Base-by-base conservation (phyloP, 1,140 invertebrate genomes). In the Heliconius hermathena region DNA sequence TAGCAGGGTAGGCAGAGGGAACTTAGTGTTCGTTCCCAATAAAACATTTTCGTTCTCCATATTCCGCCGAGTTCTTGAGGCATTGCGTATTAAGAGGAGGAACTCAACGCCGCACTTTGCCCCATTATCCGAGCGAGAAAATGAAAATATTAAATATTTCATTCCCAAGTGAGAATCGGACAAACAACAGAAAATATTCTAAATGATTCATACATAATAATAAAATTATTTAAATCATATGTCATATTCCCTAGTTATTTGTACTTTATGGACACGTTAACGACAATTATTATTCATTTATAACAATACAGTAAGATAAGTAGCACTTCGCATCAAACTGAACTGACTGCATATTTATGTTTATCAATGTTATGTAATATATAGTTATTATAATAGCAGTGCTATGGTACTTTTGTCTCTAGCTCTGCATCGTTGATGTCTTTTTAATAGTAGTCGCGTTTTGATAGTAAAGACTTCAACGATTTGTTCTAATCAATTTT, bases 391-490 rank as follows among this genome's bases (percentile, higher is more conserved):
- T 66, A 29, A 66, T 66, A 66, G 26, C 29, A 52, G 8, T 66
- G 13, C 13, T 66, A 66, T 66, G 20, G 60, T 66, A 66, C 26
- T 29, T 66, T 66, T 66, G 60, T 18, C 60, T 66, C 26, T 66
- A 66, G 26, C 29, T 41, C 54, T 76, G 73, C 72, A 82, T 85
- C 82, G 83, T 85, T 87, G 85, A 87, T 82, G 85, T 87, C 85
- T 87, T 87, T 87, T 87, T 81, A 83, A 87, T 85, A 81, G 83
- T 87, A 66, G 46, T 70, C 73, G 49, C 75, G 49, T n/a, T 75
- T 72, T 75, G 54, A 82, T 82, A 79, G 71, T 85, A 87, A 87
- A 86, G 85, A 86, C 77, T 81, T 86, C 85, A 86, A 86, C 85
- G 85, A 73, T 74, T 79, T 77, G 29, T 72, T 49, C 16, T 72